Evolutionary conservation across 2,888 invertebrate species (phyloP).

Genomic region (Acleris cristana): DNA sequence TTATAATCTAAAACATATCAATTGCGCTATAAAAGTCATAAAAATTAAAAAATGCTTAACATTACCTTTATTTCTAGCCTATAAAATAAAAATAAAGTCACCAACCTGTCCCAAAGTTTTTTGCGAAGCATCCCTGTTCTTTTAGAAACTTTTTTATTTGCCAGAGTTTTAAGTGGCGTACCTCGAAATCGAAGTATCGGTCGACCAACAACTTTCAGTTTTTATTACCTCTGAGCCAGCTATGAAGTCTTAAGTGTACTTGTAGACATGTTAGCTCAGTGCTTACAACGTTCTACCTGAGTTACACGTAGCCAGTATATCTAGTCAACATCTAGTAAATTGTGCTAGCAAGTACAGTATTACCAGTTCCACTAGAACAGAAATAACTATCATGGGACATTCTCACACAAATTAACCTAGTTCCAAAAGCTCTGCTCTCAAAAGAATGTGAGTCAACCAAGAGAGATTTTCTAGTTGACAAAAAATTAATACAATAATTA

Average conservation of each 20-base stretch:
- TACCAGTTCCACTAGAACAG: no score
- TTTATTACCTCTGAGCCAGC: conserved; percentile 58
- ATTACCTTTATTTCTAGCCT: not conserved
- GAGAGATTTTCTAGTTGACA: no score
- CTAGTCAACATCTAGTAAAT: no score
- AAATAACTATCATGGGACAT: no score
- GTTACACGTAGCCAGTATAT: no score
- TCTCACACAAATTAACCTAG: no score
- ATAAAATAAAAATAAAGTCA: not conserved
- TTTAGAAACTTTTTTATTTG: conserved; percentile 29
- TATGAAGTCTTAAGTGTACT: conserved; percentile 63
- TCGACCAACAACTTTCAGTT: conserved; percentile 53
- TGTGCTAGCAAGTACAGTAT: no score
- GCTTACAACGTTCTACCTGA: conserved; percentile 8
- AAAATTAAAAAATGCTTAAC: not conserved
- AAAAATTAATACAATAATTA: no score
- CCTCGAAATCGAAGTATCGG: conserved; percentile 38
- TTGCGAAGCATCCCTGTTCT: conserved; percentile 1
- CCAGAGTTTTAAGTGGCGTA: conserved; percentile 25
- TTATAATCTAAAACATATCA: not conserved
- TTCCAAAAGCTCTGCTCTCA: no score
- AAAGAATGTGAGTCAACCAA: no score
- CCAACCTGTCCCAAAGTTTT: not conserved
- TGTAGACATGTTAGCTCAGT: conserved; percentile 47
- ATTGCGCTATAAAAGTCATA: no score